Evolutionary conservation across 1,140 invertebrate genomes (phyloP), one percentile per base, ranked within the genome.

Genomic region (Drosophila lacertosa): DNA sequence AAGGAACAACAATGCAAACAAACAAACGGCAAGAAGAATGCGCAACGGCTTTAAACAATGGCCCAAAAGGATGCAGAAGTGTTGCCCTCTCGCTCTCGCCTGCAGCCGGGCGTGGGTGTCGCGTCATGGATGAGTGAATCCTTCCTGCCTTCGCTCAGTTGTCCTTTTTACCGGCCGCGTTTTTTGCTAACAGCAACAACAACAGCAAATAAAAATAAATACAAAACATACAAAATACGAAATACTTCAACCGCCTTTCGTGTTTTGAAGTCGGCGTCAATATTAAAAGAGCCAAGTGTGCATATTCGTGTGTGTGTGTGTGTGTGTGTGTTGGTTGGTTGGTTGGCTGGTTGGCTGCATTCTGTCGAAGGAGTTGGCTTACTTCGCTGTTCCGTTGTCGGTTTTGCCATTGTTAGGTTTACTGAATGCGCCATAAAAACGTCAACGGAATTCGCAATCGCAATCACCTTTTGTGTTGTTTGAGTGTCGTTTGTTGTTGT

Each of bases 401-500:
- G 57, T 67, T 57, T 55, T 39, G 51, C 59, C 65, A 68, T 73
- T 84, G 60, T 86, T 81, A 57, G 77, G 74, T 77, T 88, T 88
- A 63, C 78, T 82, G 82, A 86, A 86, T 86, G 82, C 82, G 82
- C 82, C 77, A 86, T 86, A 86, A 86, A 86, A 86, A 88, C 82
- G 81, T 86, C 82, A 88, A 86, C 82, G 77, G 82, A 86, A 86
- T 86, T 86, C 82, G 77, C 82, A 84, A 84, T 84, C 81, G 82
- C 81, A 84, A 84, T 84, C 81, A 84, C 81, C 81, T 84, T 80
- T 84, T 84, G 82, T 84, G 59, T 67, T 60, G 65, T 70, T 84
- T 79, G 80, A 84, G 80, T 79, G 79, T 84, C 67, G 74, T 44
- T 63, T 10, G 45, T 53, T 70, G 45, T 29, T 48, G 45, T 32